These are phyloP conservation scores for Hippoglossus stenolepis DNA, from an alignment of 2,113 vertebrate species.

Conservation along the genomic window DNA sequence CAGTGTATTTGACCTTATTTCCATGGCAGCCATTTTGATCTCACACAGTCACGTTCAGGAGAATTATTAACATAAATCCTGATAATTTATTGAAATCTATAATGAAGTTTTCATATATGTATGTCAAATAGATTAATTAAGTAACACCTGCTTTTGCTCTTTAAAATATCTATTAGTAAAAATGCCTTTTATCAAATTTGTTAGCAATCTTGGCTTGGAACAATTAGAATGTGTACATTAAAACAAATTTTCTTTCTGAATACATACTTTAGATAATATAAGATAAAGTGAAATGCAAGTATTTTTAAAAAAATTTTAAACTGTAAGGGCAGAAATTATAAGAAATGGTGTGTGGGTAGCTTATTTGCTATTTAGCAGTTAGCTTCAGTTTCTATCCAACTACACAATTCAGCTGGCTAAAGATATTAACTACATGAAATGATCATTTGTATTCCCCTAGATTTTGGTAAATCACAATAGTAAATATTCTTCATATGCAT, in stretches of 20 bases:
- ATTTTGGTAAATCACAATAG: neutral
- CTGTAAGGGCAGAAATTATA: too few relatives aligned
- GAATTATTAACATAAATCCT: neutral
- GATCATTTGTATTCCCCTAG: neutral
- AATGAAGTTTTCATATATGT: neutral
- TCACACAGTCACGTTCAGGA: neutral
- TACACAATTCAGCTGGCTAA: neutral
- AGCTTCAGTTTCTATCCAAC: neutral
- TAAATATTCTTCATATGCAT: neutral
- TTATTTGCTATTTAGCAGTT: neutral
- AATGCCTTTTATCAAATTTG: too few relatives aligned
- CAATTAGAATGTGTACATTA: too few relatives aligned
- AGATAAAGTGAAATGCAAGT: too few relatives aligned
- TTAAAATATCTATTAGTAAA: too few relatives aligned
- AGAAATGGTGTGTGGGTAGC: too few relatives aligned
- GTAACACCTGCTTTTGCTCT: too few relatives aligned
- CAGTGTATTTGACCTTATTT: slow-evolving; percentile 51
- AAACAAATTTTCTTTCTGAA: too few relatives aligned
- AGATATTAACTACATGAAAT: neutral
- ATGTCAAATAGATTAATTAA: neutral
- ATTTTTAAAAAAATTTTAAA: too few relatives aligned
- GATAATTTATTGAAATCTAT: neutral
- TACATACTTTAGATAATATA: too few relatives aligned
- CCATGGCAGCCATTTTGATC: slow-evolving; percentile 47
- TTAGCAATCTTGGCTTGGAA: too few relatives aligned